Evolutionary conservation across 2,113 vertebrate genomes (phyloP), one percentile per base, ranked within the genome.

Genomic region (Lagenorhynchus albirostris): DNA sequence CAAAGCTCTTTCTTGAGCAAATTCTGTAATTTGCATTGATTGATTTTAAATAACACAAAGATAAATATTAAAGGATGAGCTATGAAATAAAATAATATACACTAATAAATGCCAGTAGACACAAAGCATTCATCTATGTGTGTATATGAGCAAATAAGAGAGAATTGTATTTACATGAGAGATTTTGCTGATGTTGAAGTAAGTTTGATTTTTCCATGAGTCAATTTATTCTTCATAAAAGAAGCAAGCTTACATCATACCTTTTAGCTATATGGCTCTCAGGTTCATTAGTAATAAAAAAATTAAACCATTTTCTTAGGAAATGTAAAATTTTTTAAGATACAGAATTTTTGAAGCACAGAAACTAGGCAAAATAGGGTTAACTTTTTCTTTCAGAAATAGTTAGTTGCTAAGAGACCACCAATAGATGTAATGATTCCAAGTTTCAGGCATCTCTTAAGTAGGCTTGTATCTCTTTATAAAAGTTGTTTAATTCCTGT

Each of bases 401-500:
- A 31, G 20, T 70, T 94, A 80, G 53, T 94, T 95, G 62, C 68
- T 74, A 79, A 79, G 58, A 96, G n/a, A 94, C 86, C 67, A 63
- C 73, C 60, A 79, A 53, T 47, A 55, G 55, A 7, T 71, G 26
- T n/a, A 87, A 92, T 83, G 36, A 76, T 76, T 95, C 44, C 62
- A 70, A 38, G 7, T 71, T 95, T 85, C 36, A 55, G 89, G 41
- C 14, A 74, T 29, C 47, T 93, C 71, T 41, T 86, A 91, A 95
- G 74, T 71, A 50, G 63, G 23, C n/a, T 83, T 26, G 6, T 73
- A 33, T 88, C 67, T 93, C 31, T 83, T 95, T 55, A 95, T 60
- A 85, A 92, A 84, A 86, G 53, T 79, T 79, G 15, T 88, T 91
- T 96, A 73, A 84, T 92, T 96, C 38, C 41, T 89, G 2, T 91